Conservation (phyloP, 2,888 invertebrate genomes). For the Acronicta alni region DNA sequence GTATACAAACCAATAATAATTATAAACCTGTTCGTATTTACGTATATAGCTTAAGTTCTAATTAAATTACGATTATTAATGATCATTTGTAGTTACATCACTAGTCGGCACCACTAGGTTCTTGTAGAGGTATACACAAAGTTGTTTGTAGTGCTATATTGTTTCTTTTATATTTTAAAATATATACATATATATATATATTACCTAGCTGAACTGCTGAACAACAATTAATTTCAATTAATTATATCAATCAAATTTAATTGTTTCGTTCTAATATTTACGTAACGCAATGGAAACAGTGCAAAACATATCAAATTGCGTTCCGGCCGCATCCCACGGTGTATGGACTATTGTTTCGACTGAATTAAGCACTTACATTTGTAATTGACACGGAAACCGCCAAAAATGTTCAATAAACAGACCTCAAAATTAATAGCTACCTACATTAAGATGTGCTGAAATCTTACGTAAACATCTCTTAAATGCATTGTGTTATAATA, state of each 20-base stretch:
- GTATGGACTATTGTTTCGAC: constrained; percentile 64
- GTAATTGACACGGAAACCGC: constrained; percentile 63
- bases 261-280: constrained; percentile 18
- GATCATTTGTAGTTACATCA: no score
- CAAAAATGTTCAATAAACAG: constrained; percentile 46
- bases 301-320: constrained; percentile 36
- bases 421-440: constrained; percentile 33
- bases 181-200: no score
- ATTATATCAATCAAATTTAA: constrained; percentile 11
- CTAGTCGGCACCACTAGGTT: no score
- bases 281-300: constrained; percentile 48
- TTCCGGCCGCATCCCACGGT: constrained; percentile 67
- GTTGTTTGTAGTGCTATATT: no score
- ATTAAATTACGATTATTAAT: neutral
- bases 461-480: constrained; percentile 7
- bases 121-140: no score
- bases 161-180: no score
- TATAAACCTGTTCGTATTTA: neutral
- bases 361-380: constrained; percentile 56
- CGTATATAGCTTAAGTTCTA: neutral
- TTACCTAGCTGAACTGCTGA: no score
- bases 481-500: neutral
- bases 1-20: neutral
- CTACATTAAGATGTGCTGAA: constrained; percentile 23
- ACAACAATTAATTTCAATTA: neutral